phyloP scores from a whole-genome alignment of 2,113 vertebrate species.

The Hassar affinis region DNA sequence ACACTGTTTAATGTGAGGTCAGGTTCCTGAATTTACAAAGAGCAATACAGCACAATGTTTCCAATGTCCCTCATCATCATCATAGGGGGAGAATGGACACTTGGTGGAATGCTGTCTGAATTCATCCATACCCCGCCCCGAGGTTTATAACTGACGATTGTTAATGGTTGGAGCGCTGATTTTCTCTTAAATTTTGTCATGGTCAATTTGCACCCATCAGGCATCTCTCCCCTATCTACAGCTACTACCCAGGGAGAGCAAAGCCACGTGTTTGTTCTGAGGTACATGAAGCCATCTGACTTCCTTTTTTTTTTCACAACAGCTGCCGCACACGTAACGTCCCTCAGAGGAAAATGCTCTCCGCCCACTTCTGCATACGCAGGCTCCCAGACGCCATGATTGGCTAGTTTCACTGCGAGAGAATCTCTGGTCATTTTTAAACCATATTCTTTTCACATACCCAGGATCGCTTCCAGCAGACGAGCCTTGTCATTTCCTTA shows the following conservation, averaged over 20 bases:
- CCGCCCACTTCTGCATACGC: too few species aligned
- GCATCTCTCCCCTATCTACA: not conserved
- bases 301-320: not conserved
- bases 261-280: not conserved
- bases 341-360: not conserved
- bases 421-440: not conserved
- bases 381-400: not conserved
- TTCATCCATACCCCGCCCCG: too few species aligned
- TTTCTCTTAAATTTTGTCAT: not conserved
- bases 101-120: not conserved
- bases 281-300: not conserved
- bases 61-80: not conserved
- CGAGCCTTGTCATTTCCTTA: not conserved
- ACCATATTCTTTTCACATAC: not conserved
- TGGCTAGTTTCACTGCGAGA: not conserved
- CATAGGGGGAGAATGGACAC: too few species aligned
- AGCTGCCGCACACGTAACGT: too few species aligned
- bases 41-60: slow-evolving; percentile 11
- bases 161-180: too few species aligned
- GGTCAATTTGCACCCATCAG: not conserved
- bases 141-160: too few species aligned
- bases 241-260: not conserved
- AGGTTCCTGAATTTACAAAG: not conserved
- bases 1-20: too few species aligned
- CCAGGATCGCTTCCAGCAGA: not conserved